These are phyloP conservation scores for Motacilla tschutschensis DNA, from an alignment of 2,113 vertebrate genomes.

Conservation along the genomic window DNA sequence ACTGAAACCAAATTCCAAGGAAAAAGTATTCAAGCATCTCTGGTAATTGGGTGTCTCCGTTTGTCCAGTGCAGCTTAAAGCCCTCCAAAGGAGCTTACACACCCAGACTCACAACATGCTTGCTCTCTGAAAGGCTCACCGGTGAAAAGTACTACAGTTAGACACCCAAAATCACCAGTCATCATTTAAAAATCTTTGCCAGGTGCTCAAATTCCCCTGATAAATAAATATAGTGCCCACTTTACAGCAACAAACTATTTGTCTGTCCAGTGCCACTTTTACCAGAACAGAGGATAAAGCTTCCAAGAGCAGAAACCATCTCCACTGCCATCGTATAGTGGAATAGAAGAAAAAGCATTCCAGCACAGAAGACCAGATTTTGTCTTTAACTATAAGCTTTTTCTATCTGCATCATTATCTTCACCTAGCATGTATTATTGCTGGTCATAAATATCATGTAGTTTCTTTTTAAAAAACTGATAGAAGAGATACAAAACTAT, in stretches of 20 bases:
- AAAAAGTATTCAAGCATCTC: conserved; percentile 24
- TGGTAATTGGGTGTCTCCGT: background rate
- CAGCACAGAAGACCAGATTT: background rate
- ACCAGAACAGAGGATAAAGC: background rate
- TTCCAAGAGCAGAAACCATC: background rate
- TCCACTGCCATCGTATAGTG: background rate
- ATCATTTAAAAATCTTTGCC: background rate
- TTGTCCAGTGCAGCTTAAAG: background rate
- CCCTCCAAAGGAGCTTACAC: background rate
- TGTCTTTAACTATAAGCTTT: background rate
- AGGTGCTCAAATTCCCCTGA: background rate
- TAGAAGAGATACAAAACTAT: background rate
- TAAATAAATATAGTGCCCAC: background rate
- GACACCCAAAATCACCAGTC: background rate
- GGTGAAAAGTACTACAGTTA: background rate
- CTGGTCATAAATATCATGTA: background rate
- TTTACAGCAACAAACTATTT: background rate
- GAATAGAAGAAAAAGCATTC: background rate
- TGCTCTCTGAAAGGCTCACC: background rate
- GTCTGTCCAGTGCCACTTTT: background rate
- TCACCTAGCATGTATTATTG: background rate
- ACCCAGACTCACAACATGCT: background rate
- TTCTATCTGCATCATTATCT: background rate
- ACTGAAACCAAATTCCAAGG: conserved; percentile 34
- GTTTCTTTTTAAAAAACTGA: background rate